These are phyloP conservation scores for Scaptomyza hsui DNA, from an alignment of 1,140 invertebrate species.

Conservation along the genomic window DNA sequence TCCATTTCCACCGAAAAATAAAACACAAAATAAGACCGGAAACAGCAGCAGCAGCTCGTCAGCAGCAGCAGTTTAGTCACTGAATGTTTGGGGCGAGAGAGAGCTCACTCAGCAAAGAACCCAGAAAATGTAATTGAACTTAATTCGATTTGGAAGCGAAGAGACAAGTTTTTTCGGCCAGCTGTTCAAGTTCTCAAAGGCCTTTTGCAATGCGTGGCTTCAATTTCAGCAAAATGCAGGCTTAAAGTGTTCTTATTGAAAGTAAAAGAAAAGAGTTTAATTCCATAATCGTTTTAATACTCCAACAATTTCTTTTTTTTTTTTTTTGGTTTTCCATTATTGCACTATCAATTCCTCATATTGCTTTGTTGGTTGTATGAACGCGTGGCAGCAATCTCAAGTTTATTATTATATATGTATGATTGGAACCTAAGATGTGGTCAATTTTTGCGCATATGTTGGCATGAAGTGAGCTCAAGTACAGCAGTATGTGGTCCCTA, in stretches of 20 bases:
- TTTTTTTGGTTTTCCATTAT: slow-evolving; percentile 10
- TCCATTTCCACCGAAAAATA: slow-evolving; percentile 54
- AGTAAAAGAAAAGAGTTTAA: background rate
- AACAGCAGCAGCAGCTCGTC: slow-evolving; percentile 38
- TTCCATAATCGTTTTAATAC: background rate
- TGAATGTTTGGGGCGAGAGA: background rate
- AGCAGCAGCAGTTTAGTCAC: slow-evolving; percentile 42
- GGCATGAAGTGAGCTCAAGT: slow-evolving; percentile 64
- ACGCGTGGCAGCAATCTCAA: background rate
- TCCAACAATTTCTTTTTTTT: slow-evolving; percentile 33
- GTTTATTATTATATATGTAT: background rate
- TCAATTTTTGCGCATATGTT: slow-evolving; percentile 77
- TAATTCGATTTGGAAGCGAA: slow-evolving; percentile 76
- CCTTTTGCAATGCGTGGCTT: slow-evolving; percentile 33
- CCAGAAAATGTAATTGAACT: slow-evolving; percentile 75
- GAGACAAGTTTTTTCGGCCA: slow-evolving; percentile 74
- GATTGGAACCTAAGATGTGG: slow-evolving; percentile 39
- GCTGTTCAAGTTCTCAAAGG: slow-evolving; percentile 71
- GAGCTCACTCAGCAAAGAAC: slow-evolving; percentile 20
- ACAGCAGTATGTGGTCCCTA: slow-evolving; percentile 45
- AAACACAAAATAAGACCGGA: slow-evolving; percentile 38
- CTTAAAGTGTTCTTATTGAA: slow-evolving; percentile 33
- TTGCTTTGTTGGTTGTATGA: slow-evolving; percentile 4
- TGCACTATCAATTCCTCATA: slow-evolving; percentile 24
- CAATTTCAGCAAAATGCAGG: slow-evolving; percentile 13